Evolutionary conservation across 2,888 invertebrate genomes (phyloP).

Genomic region (Coleophora deauratella): DNA sequence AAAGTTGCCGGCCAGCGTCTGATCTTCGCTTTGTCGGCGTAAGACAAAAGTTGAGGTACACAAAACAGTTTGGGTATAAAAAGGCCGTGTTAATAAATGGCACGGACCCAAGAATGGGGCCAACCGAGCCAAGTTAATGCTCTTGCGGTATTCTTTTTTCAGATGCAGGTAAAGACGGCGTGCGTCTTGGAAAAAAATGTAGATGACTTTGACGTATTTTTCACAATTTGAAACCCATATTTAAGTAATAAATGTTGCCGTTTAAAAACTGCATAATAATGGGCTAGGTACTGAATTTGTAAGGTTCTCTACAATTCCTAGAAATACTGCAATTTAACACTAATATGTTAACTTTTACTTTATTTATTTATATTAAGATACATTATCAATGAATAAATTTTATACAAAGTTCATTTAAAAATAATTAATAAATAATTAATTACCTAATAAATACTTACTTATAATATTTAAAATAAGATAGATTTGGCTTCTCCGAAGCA

Average conservation of each 20-base stretch:
- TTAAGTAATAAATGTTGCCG: slow-evolving; percentile 25
- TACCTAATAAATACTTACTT: no score
- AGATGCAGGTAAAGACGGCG: slow-evolving; percentile 41
- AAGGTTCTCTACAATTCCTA: no score
- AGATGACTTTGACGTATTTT: slow-evolving; percentile 6
- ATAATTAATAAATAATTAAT: no score
- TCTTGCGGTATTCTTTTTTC: slow-evolving; percentile 29
- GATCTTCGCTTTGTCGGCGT: slow-evolving; percentile 33
- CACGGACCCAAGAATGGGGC: slow-evolving; percentile 38
- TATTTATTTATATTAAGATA: no score
- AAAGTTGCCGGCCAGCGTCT: neutral
- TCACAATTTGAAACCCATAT: slow-evolving; percentile 14
- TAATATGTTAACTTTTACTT: no score
- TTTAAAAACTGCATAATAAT: slow-evolving; percentile 30
- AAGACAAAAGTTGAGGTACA: slow-evolving; percentile 28
- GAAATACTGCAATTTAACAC: no score
- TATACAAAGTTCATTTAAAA: no score
- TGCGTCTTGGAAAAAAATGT: slow-evolving; percentile 18
- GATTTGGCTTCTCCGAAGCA: no score
- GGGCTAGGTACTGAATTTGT: slow-evolving; percentile 11
- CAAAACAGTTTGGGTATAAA: slow-evolving; percentile 37
- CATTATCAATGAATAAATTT: no score
- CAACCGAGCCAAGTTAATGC: slow-evolving; percentile 27
- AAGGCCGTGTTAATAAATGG: slow-evolving; percentile 47
- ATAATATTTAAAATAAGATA: no score